A percentile compares a stretch with the other conserved stretches of the same genome.
Evolutionary conservation across 1,140 invertebrate genomes (phyloP).

Genomic region (Platyscapa corneri): DNA sequence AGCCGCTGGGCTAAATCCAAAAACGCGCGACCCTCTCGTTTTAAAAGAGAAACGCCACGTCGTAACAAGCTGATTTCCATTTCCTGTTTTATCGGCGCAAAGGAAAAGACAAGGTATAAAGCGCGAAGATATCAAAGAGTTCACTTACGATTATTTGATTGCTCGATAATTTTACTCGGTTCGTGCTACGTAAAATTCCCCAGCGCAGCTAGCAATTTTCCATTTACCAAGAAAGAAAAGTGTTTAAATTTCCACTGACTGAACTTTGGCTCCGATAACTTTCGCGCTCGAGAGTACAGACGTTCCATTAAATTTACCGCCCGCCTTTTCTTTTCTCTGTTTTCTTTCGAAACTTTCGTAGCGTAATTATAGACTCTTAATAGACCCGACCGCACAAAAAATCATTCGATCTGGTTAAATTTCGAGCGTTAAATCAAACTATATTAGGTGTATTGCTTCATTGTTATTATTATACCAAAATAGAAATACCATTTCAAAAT

Average conservation of each 20-base stretch:
- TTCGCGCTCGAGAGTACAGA: constrained; percentile 17
- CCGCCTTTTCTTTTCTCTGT: constrained; percentile 14
- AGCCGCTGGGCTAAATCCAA: no score
- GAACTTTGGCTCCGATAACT: constrained; percentile 38
- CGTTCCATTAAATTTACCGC: constrained; percentile 24
- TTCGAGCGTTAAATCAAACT: not conserved
- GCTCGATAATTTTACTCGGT: constrained; percentile 12
- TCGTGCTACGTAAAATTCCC: not conserved
- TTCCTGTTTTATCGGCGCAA: not conserved
- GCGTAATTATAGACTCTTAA: constrained; percentile 35
- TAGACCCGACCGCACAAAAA: not conserved
- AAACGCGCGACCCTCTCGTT: no score
- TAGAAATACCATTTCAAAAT: no score
- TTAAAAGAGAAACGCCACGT: no score
- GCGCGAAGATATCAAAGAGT: not conserved
- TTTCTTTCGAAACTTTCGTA: constrained; percentile 18
- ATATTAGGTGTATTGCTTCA: no score
- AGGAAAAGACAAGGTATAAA: not conserved
- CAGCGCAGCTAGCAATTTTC: not conserved
- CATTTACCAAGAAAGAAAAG: not conserved
- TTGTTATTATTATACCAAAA: no score
- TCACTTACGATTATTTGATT: not conserved
- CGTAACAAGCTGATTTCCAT: not conserved
- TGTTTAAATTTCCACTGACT: not conserved
- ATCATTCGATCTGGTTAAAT: not conserved